Evolutionary conservation across 2,113 vertebrate species (phyloP).

Genomic region (Ariopsis seemanni): DNA sequence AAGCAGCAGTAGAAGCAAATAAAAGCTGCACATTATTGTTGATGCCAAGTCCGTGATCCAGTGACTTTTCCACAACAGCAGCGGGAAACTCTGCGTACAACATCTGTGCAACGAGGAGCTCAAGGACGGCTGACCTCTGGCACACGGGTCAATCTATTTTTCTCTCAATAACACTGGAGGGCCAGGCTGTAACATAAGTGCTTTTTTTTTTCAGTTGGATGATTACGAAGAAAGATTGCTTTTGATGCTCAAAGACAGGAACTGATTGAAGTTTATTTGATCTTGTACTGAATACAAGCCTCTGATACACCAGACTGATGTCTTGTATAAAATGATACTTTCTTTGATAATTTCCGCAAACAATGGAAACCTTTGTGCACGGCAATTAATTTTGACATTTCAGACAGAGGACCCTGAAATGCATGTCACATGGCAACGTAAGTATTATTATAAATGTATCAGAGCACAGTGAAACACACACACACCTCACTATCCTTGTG

Average conservation of each 20-base stretch:
- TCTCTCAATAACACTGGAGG: conserved; percentile 16
- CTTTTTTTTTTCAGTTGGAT: conserved; percentile 15
- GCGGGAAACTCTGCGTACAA: conserved; percentile 13
- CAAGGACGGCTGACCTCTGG: conserved; percentile 42
- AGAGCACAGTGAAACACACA: not conserved
- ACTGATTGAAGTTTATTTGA: conserved; percentile 46
- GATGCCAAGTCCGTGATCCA: conserved; percentile 44
- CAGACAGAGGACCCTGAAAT: conserved; percentile 18
- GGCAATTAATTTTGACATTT: conserved; percentile 43
- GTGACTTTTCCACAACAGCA: conserved; percentile 40
- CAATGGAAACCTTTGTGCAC: conserved; percentile 5
- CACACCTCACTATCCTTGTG: too few relatives aligned
- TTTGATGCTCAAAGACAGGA: conserved; percentile 32
- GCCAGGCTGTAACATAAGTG: conserved; percentile 5
- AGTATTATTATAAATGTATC: not conserved
- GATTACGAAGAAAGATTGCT: conserved; percentile 23
- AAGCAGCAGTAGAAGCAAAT: conserved; percentile 44
- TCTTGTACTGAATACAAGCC: conserved; percentile 20
- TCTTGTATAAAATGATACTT: conserved; percentile 25
- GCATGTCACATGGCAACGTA: not conserved
- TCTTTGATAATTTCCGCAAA: conserved; percentile 31
- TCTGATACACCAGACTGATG: conserved; percentile 5
- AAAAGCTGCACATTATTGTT: conserved; percentile 37
- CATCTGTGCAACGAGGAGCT: conserved; percentile 28
- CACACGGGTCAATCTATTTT: conserved; percentile 15